Conservation (phyloP, 2,797 vertebrate species). For the Capromys pilorides region DNA sequence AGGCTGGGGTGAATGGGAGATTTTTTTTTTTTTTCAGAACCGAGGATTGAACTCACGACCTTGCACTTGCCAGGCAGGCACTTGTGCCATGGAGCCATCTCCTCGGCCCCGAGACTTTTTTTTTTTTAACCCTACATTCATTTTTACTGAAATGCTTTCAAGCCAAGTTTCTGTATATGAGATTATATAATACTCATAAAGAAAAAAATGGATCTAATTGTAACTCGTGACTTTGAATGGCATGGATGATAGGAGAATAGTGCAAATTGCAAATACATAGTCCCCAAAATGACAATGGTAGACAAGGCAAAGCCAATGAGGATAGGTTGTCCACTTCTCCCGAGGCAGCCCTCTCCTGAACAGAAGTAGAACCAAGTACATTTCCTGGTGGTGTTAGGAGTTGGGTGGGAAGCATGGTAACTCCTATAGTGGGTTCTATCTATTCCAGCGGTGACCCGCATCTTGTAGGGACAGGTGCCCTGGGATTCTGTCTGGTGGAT, state of each 20-base stretch:
- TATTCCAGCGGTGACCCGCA: neutral
- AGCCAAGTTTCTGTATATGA: neutral
- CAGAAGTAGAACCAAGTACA: neutral
- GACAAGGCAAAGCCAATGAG: neutral
- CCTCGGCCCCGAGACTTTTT: too few relatives aligned
- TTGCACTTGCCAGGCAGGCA: too few relatives aligned
- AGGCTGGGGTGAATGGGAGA: neutral
- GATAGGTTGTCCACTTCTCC: neutral
- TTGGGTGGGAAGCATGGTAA: neutral
- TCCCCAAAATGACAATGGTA: neutral
- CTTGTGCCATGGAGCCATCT: too few relatives aligned
- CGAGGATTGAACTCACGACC: too few relatives aligned
- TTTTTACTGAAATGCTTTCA: neutral
- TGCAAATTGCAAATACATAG: neutral
- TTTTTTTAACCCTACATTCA: neutral
- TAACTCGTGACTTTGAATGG: neutral
- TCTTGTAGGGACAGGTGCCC: neutral
- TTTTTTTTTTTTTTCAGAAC: neutral
- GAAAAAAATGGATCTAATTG: neutral
- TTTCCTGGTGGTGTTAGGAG: neutral
- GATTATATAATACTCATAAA: neutral
- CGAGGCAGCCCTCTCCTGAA: neutral
- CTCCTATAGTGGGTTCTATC: neutral
- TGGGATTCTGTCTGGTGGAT: neutral
- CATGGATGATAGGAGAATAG: neutral